Evolutionary conservation across 2,888 invertebrate genomes (phyloP), one percentile per base, ranked within the genome.

Genomic region (Neoitamus cyanurus): DNA sequence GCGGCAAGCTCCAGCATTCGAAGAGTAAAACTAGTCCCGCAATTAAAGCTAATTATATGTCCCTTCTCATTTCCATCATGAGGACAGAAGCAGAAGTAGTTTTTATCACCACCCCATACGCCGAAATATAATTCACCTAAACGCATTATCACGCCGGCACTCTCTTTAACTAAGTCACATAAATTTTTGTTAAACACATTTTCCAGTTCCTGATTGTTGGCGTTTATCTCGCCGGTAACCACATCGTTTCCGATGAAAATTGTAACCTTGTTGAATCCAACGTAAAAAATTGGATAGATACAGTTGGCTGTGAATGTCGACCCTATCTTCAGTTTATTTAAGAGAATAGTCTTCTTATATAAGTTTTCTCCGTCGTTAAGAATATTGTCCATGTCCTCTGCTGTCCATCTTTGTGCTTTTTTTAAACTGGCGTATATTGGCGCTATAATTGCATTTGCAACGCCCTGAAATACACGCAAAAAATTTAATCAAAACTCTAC

Each of bases 371-470:
- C 87, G 2, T 85, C 83, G 48, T 85, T 28, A n/a, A 87, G 84
- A 13, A 88, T 86, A 58, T 85, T 77, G 25, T 87, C 85, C 4
- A 88, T 4, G 46, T 83, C 85, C 3, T 70, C 58, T 0, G 85
- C 69, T 58, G 80, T 85, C 84, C 87, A 85, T 0, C 42, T 9
- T 25, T 84, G 83, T 20, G 85, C 30, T 4, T 84, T 83, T 34
- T 86, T 84, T 7, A 83, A 9, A 6, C 13, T 4, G 9, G 85
- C 85, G 46, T 86, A 88, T 1, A 86, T 86, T 68, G 86, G 73
- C 3, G 87, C 87, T 28, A 87, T 86, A 7, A 88, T 86, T n/a
- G 87, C 86, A 2, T 86, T 87, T 20, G 87, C 84, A 9, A 86
- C 36, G 70, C 85, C 87, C 87, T 88, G 34, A 37, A 86, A 86